Evolutionary conservation across 2,113 vertebrate species (phyloP), one percentile per base, ranked within the genome.

Genomic region (Tenrec ecaudatus): DNA sequence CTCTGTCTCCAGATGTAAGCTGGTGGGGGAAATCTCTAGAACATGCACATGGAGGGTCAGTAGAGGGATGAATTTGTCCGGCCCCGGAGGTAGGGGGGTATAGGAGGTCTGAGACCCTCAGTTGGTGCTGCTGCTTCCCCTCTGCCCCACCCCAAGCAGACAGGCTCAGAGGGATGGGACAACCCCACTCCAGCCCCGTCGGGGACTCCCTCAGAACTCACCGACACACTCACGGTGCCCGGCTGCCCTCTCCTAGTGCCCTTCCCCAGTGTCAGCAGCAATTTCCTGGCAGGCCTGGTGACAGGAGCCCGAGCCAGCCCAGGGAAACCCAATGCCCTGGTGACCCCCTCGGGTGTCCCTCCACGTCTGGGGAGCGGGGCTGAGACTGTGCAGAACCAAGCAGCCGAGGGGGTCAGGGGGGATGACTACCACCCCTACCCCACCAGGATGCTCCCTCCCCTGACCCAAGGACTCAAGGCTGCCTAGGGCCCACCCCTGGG

Each of bases 351-450:
- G 0, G 7, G 22, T 80, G 27, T 97, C 97, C 96, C 36, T 77
- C 6, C 66, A 95, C 91, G 86, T 60, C 9, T 71, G 53, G 96
- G 96, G 79, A 97, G 94, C 0, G 5, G 2, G 71, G 57, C 94
- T 98, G 98, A 98, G 95, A 97, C 95, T 97, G 94, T 97, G 89
- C 98, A 98, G 98, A 97, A 66, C 95, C 36, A 23, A 64, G 80
- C 36, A 2, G 79, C 19, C 0, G 0, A 2, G 27, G 19, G 31
- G 16, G 66, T 40, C 9, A 31, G 11, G 89, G 25, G 11, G 89
- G 25, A 57, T 43, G 40, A 16, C 27, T 6, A 3, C 53, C 80
- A 12, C 36, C 0, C 77, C 71, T 22, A 36, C 84, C 82, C 60
- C 62, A 23, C 4, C 0, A n/a, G 47, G 47, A 14, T 85, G 76